Evolutionary conservation across 2,797 vertebrate species (phyloP), one percentile per base, ranked within the genome.

Genomic region (Silurus lanzhouensis): DNA sequence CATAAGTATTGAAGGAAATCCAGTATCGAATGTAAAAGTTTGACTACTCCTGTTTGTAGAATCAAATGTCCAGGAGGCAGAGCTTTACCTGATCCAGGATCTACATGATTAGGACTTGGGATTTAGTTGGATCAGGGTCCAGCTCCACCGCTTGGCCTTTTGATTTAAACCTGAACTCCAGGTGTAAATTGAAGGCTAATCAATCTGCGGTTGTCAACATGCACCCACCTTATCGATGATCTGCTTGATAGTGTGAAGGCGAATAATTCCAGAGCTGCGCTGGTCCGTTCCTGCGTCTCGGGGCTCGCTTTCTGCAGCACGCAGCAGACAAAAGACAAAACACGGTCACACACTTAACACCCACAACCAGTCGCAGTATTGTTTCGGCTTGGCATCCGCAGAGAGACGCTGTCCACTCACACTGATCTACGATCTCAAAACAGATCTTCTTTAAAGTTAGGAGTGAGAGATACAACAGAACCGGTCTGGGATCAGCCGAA

Each of bases 191-290:
- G 22, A 78, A 44, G 31, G 31, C 31, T 38, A 38, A 38, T 38
- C 2, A 38, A 38, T 38, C 38, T 38, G 38, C 38, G 0, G 0
- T 3, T 4, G 38, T 38, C 3, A 3, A 38, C 84, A 5, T 7
- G 4, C 81, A 93, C 97, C 96, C 93, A 99, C 98, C 92, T 96
- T 94, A 91, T 99, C 98, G 12, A 99, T 99, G 85, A 99, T 99
- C 92, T 99, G 97, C 90, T 99, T 99, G 90, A 99, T 99, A 46
- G 98, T 99, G 91, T 99, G 98, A 89, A 99, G 96, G 85, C 98
- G 98, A 90, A 99, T 99, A 90, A 99, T 99, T 85, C 98, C 98
- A 57, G 98, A 97, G 92, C 95, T 98, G 68, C 97, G 97, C 90
- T 97, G 96, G 93, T 99, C 97, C 1, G 97, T 97, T 82, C 98